Base-by-base conservation (phyloP, 2,113 vertebrate genomes). In the Collichthys lucidus region DNA sequence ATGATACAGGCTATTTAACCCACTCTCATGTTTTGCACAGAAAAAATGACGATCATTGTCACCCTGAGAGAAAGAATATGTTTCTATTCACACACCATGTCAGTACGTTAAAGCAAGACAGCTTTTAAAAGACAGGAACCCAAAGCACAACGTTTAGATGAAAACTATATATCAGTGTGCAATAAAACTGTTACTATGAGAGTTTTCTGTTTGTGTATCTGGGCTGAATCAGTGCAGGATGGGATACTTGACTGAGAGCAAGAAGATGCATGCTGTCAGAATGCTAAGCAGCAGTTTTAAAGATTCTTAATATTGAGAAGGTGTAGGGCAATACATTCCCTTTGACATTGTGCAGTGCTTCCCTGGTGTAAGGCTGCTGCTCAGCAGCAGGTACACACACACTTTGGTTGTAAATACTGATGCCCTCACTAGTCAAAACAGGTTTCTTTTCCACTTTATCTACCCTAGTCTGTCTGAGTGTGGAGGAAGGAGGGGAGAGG, bases 211-310 rank as follows among this genome's bases (percentile, higher is more conserved):
- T 40, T 61, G 59, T 64, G 35, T 69, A 79, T 87, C 56, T 73
- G 79, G 46, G 57, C 56, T 77, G 68, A 73, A 78, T 72, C 46
- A 35, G 71, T 55, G 26, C 74, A 70, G 53, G 35, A 64, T 8
- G 61, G 78, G 82, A 60, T 62, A 63, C 85, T 91, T 88, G 79
- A 86, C 83, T 88, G 56, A 4, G 64, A 85, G 85, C 71, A 67
- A 56, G 67, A 72, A 79, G 80, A 77, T 59, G 74, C 53, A 80
- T 86, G 84, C 80, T 74, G 87, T 85, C 65, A 74, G 88, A 92
- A 92, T 92, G 86, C 80, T 86, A 86, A 92, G 77, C 85, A 92
- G 89, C 64, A 26, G 35, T 77, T 91, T 89, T 88, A 84, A 91
- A 85, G 81, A 85, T 79, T 69, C 82, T 85, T 89, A 89, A 90